phyloP scores from a whole-genome alignment of 2,888 invertebrate species.

The Sesamia inferens region DNA sequence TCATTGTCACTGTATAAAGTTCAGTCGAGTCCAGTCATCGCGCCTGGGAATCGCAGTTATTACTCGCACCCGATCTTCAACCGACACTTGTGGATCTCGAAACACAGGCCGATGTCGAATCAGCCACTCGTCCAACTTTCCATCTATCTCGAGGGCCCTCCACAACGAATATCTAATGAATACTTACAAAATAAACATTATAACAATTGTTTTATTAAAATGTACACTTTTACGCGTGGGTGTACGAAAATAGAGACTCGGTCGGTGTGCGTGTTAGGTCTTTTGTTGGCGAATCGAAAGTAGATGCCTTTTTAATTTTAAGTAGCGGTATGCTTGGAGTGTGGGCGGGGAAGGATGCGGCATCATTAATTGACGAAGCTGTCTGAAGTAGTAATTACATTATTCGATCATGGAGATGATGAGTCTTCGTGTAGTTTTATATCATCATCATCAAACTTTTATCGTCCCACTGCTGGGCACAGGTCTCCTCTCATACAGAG shows the following conservation, averaged over 20 bases:
- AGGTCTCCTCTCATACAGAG: no score
- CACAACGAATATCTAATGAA: conserved; percentile 81
- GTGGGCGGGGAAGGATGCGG: conserved; percentile 32
- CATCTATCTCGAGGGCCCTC: conserved; percentile 73
- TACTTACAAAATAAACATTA: conserved; percentile 73
- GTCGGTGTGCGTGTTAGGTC: conserved; percentile 28
- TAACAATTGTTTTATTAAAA: conserved; percentile 69
- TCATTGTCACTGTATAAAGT: conserved; percentile 60
- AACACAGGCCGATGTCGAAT: conserved; percentile 82
- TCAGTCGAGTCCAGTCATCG: conserved; percentile 76
- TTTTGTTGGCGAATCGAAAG: conserved; percentile 49
- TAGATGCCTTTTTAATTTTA: conserved; percentile 51
- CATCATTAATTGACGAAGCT: conserved; percentile 11
- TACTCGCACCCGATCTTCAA: conserved; percentile 69
- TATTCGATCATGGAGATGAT: conserved; percentile 16
- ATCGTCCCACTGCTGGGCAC: no score
- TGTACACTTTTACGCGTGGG: conserved; percentile 62
- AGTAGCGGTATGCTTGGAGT: conserved; percentile 34
- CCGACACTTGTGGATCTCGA: conserved; percentile 73
- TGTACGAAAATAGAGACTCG: conserved; percentile 47
- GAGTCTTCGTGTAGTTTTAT: not conserved
- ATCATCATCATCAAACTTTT: not conserved
- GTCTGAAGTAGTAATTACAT: not conserved
- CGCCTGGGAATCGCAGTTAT: conserved; percentile 82
- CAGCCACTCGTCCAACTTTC: conserved; percentile 79